A percentile compares a stretch with the other conserved stretches of the same genome.
These are phyloP conservation scores for Eurytoma adleriae DNA, from an alignment of 2,888 invertebrate species.

Conservation along the genomic window DNA sequence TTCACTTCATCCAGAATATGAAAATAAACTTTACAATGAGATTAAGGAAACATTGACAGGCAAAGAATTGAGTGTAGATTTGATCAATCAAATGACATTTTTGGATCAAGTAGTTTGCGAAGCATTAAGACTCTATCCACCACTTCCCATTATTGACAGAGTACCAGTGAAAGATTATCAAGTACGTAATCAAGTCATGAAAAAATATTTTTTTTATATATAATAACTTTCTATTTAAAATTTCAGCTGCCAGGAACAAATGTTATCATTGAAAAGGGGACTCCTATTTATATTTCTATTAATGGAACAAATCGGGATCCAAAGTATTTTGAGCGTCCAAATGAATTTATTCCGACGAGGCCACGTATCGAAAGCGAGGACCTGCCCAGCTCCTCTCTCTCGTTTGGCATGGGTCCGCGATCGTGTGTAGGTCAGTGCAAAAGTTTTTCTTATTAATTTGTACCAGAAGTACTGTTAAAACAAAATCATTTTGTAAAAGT, in stretches of 20 bases:
- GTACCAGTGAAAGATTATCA: slow-evolving; percentile 62
- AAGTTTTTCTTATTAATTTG: background rate
- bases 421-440: slow-evolving; percentile 65
- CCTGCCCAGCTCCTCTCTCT: slow-evolving; percentile 58
- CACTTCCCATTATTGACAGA: slow-evolving; percentile 66
- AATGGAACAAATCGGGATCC: slow-evolving; percentile 65
- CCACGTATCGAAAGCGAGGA: slow-evolving; percentile 57
- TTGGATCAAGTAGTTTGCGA: slow-evolving; percentile 66
- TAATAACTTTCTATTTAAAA: background rate
- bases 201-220: slow-evolving; percentile 3
- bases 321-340: slow-evolving; percentile 63
- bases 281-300: slow-evolving; percentile 62
- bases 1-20: slow-evolving; percentile 61
- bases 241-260: slow-evolving; percentile 63
- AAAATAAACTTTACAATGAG: slow-evolving; percentile 60
- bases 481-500: no score
- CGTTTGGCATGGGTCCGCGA: slow-evolving; percentile 68
- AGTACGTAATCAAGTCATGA: slow-evolving; percentile 50
- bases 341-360: slow-evolving; percentile 64
- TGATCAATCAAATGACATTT: slow-evolving; percentile 63
- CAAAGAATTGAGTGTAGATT: slow-evolving; percentile 62
- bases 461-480: background rate
- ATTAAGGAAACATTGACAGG: slow-evolving; percentile 50
- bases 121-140: slow-evolving; percentile 66
- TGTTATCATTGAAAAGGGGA: slow-evolving; percentile 63